Percentiles rank a stretch among this genome's conserved stretches.
Conservation (phyloP, 2,888 invertebrate species). For the Eilema caniola region DNA sequence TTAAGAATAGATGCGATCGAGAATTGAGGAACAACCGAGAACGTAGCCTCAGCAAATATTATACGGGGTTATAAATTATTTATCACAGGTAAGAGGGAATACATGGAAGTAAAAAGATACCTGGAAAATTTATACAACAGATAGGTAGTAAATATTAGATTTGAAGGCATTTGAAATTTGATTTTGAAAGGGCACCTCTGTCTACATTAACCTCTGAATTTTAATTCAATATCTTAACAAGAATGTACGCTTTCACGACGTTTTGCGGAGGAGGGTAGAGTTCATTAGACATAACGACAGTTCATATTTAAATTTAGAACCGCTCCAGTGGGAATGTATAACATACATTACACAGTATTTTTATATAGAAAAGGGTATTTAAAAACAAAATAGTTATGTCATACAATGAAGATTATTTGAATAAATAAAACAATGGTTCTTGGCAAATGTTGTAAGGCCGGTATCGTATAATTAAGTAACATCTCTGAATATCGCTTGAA, state of each 20-base stretch:
- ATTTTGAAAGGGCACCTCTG: background rate
- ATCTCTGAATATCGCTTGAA: no score
- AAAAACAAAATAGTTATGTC: background rate
- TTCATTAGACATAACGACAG: background rate
- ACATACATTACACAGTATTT: background rate
- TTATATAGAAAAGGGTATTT: background rate
- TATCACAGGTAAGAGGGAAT: background rate
- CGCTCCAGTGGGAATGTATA: background rate
- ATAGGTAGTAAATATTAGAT: background rate
- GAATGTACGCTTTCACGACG: background rate
- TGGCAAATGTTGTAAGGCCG: no score
- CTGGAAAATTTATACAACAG: background rate
- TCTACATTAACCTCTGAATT: background rate
- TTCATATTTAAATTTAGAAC: background rate
- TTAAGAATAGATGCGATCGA: conserved; percentile 9
- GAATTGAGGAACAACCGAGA: background rate
- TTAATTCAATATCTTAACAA: background rate
- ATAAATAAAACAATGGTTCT: no score
- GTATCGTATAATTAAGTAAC: no score
- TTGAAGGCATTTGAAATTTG: background rate
- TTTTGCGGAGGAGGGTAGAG: background rate
- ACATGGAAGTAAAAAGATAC: background rate
- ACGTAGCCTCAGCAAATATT: conserved; percentile 4
- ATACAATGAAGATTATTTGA: background rate
- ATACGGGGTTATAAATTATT: conserved; percentile 2